Evolutionary conservation across 2,113 vertebrate species (phyloP), one percentile per base, ranked within the genome.

Genomic region (Colistium nudipinnis): DNA sequence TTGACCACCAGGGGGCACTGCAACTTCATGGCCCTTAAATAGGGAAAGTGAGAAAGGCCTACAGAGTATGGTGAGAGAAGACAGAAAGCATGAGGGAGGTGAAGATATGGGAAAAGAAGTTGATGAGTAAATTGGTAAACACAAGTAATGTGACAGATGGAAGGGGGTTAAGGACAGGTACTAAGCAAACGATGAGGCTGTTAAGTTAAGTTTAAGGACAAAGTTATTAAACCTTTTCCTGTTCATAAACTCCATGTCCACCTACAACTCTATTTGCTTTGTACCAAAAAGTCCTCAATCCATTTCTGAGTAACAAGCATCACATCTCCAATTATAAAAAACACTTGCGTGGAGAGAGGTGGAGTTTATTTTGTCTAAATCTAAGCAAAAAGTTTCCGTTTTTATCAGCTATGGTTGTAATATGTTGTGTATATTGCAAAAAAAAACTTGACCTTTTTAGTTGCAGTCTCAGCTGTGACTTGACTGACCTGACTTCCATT

Each of bases 1-100:
- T 36, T 71, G 82, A 84, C 90, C 98, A 96, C 96, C 93, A 98
- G 97, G 95, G 97, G 96, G 95, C 96, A 96, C 93, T 97, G 84
- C 94, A 95, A 96, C 94, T 94, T 94, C 96, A 94, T 89, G 86
- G 60, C 93, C 94, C 75, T 80, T 41, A 82, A 47, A 1, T 1
- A 7, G 35, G 74, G 45, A 35, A 10, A 7, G 17, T 2, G 25
- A 44, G 48, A n/a, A 33, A 49, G 4, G 20, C 28, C 27, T 36
- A 2, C 24, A 59, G 39, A 55, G 53, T 8, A 4, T 31, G 43
- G 41, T 51, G 44, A 67, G 62, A 79, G 66, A 76, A 75, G 43
- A 74, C 57, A 39, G 31, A 76, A 67, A 83, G 76, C 47, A 45
- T 44, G 59, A 78, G 27, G 55, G 74, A 66, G 36, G 5, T 22